These are phyloP conservation scores for Aphis craccivora DNA, from an alignment of 1,140 invertebrate species.

Conservation along the genomic window DNA sequence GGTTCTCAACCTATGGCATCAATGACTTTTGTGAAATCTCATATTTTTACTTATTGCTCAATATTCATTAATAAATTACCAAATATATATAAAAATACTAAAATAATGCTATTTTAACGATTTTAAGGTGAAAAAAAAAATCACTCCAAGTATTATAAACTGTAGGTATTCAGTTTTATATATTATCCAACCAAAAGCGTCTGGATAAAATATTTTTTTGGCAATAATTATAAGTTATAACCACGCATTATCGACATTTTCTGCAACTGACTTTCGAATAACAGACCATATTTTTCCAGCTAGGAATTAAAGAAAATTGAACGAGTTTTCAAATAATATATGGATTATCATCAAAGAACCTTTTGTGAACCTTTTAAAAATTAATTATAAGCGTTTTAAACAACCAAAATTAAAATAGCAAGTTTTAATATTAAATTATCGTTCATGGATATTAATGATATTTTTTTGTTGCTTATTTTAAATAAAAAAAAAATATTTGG, in stretches of 20 bases:
- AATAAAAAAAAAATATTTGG: background rate
- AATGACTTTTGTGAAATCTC: background rate
- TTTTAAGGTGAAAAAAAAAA: background rate
- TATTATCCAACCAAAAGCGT: background rate
- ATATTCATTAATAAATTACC: background rate
- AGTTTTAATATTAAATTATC: background rate
- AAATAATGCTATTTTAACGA: background rate
- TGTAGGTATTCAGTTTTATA: background rate
- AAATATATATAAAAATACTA: background rate
- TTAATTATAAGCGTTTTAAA: background rate
- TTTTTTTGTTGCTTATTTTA: background rate
- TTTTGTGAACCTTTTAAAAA: background rate
- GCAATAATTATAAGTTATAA: background rate
- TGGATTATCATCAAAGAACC: background rate
- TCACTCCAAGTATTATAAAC: background rate
- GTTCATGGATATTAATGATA: background rate
- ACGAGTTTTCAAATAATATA: background rate
- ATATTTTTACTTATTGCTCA: background rate
- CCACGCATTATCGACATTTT: background rate
- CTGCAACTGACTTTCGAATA: background rate
- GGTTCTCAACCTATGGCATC: too few species aligned
- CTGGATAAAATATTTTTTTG: background rate
- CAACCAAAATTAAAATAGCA: background rate
- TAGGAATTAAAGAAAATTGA: background rate
- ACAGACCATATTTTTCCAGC: background rate